A percentile compares a stretch with the other conserved stretches of the same genome.
phyloP scores from a whole-genome alignment of 2,113 vertebrate species.

The Serranochromis macrocephalus region DNA sequence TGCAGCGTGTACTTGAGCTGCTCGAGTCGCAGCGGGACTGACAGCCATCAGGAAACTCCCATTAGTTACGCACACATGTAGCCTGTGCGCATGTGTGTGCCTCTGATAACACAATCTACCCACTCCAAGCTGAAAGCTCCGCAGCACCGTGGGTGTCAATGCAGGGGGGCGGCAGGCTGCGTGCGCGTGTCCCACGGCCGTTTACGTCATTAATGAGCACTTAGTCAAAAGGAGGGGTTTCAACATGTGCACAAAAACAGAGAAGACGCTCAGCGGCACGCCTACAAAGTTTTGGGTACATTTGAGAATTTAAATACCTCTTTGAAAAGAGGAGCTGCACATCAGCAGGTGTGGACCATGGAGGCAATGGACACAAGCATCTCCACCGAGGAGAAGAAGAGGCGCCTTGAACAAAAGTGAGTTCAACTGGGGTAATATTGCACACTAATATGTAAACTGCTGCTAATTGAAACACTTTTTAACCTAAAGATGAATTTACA shows the following conservation, averaged over 20 bases:
- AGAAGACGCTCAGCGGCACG: background rate
- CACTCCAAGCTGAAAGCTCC: background rate
- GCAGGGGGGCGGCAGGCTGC: background rate
- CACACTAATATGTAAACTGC: background rate
- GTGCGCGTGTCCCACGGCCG: background rate
- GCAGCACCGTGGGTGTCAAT: background rate
- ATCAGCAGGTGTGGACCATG: constrained; percentile 29
- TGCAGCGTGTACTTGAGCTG: background rate
- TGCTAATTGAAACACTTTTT: background rate
- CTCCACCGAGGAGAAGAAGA: constrained; percentile 23
- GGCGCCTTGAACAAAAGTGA: constrained; percentile 67
- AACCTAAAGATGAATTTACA: background rate
- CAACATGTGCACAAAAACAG: background rate
- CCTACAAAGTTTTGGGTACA: background rate
- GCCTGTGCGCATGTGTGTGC: constrained; percentile 23
- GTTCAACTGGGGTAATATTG: background rate
- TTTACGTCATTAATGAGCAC: background rate
- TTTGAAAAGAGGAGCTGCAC: background rate
- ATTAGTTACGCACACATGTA: constrained; percentile 4
- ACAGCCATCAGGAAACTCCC: constrained; percentile 4
- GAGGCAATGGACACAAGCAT: background rate
- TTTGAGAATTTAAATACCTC: background rate
- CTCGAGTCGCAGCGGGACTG: background rate
- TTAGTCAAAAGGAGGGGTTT: background rate
- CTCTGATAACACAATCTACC: constrained; percentile 70